These are phyloP conservation scores for Sebastes alutus DNA, from an alignment of 2,797 vertebrate species.

Conservation along the genomic window DNA sequence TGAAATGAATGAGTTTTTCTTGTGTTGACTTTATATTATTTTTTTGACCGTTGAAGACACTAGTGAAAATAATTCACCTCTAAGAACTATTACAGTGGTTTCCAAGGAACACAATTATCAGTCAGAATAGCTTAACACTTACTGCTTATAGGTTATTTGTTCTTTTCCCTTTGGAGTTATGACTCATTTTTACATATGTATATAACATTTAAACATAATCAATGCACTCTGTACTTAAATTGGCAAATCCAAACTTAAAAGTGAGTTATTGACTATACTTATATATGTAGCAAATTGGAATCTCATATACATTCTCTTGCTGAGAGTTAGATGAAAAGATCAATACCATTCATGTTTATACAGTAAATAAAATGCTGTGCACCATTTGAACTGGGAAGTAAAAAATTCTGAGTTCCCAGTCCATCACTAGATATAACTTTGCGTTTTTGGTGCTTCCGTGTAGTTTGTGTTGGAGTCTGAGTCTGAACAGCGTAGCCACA, in stretches of 20 bases:
- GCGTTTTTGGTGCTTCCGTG: too few species aligned
- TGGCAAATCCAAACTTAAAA: background rate
- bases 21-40: background rate
- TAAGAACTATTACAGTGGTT: conserved; percentile 16
- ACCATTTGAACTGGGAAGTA: too few species aligned
- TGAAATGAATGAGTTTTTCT: conserved; percentile 22
- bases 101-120: background rate
- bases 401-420: too few species aligned
- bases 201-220: background rate
- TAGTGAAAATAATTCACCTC: conserved; percentile 31
- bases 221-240: background rate
- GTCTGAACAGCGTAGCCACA: too few species aligned
- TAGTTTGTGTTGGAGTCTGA: too few species aligned
- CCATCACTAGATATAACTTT: too few species aligned
- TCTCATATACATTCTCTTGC: background rate
- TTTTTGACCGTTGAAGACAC: conserved; percentile 7
- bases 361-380: background rate
- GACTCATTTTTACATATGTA: background rate
- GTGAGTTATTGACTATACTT: background rate
- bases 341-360: background rate
- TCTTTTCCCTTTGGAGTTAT: background rate
- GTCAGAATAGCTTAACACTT: conserved; percentile 6
- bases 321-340: background rate
- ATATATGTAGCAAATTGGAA: background rate
- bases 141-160: background rate